Evolutionary conservation across 2,888 invertebrate genomes (phyloP), one percentile per base, ranked within the genome.

Genomic region (Marronus borbonicus): DNA sequence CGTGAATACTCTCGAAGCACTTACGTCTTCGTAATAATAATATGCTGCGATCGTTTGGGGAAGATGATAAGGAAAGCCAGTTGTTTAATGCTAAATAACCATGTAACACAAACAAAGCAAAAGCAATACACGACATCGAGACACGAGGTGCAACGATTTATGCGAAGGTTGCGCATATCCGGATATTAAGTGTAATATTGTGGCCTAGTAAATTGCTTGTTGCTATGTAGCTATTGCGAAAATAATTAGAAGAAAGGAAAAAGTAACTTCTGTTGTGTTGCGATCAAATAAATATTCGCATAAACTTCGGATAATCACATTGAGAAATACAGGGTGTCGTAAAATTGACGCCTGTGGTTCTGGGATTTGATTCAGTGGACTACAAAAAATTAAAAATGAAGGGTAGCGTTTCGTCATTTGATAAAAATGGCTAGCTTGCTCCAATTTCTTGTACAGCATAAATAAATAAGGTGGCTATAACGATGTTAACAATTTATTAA

Each of bases 61-160:
- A 4, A 36, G 20, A 66, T 44, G 66, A 66, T 66, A 66, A 44
- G 66, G 20, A 39, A 39, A 66, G 17, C 66, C 39, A 36, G 66
- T 66, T 39, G 36, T 66, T 36, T 44, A 44, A 66, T 66, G 39
- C 24, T 66, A 66, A 66, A 66, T 44, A 66, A 66, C 66, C 44
- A 44, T 44, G 44, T 66, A 66, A 66, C 17, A 66, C 31, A n/a
- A 52, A 52, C 14, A 52, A 17, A 52, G 44, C 44, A 44, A 44
- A 44, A 44, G 44, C 64, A 36, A 20, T 17, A 60, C 60, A 60
- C 44, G 39, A 44, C 66, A 66, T 7, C 1, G 44, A 17, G n/a
- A 44, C 44, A 44, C 66, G 66, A 66, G n/a, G 44, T 44, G 44
- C 66, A 66, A 44, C 66, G 44, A 66, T 66, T 66, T 66, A 66